Evolutionary conservation across 23 tunicate species (phyloP).

Genomic region (Botrylloides violaceus): DNA sequence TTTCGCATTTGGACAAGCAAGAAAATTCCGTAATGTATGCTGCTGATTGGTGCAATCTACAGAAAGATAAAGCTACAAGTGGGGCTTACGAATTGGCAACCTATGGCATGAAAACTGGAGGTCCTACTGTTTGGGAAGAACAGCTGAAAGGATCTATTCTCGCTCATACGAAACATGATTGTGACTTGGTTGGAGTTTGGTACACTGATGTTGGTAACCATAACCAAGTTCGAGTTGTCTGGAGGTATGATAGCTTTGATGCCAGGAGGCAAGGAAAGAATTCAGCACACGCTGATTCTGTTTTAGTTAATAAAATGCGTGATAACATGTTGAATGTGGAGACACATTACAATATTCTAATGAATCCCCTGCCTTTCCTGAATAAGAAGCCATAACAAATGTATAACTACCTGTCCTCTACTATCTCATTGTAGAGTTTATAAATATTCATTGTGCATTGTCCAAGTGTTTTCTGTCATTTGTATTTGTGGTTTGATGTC

Average conservation of each 20-base stretch:
- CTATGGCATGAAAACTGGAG: conserved; percentile 50
- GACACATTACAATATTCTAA: conserved; percentile 17
- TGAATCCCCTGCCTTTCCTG: conserved; percentile 31
- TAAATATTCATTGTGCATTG: no score
- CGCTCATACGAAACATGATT: conserved; percentile 31
- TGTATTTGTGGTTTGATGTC: no score
- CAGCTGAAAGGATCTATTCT: conserved; percentile 30
- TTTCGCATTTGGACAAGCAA: conserved; percentile 21
- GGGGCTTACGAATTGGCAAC: conserved; percentile 42
- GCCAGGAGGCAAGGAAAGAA: conserved; percentile 31
- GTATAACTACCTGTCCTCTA: no score
- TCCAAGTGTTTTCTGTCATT: no score
- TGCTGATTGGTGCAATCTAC: conserved; percentile 36
- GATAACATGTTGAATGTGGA: conserved; percentile 54
- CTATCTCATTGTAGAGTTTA: no score
- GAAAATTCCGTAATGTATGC: conserved; percentile 33
- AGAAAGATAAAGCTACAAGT: conserved; percentile 1
- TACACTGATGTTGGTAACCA: conserved; percentile 68
- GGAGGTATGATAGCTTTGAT: conserved; percentile 54
- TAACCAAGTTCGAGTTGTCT: conserved; percentile 44
- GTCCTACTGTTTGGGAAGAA: conserved; percentile 49
- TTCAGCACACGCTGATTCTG: conserved; percentile 51
- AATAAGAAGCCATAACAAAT: background rate
- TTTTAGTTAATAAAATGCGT: conserved; percentile 60
- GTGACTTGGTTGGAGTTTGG: conserved; percentile 65